Percentiles rank a stretch among this genome's conserved stretches.
Evolutionary conservation across 2,113 vertebrate species (phyloP).

Genomic region (Rallus limicola): DNA sequence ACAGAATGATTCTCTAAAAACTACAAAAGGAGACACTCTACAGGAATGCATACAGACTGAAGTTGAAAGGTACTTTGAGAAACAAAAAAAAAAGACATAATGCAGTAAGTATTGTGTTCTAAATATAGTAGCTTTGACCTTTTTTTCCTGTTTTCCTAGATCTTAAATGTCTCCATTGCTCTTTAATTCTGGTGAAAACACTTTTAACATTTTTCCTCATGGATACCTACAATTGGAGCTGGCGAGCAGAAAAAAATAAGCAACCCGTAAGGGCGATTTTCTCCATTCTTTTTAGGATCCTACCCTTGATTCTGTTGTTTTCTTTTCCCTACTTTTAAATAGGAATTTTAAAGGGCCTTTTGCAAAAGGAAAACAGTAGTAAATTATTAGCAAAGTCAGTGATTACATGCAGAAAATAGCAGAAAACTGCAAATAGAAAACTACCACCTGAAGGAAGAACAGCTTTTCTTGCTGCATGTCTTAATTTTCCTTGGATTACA

Average conservation of each 20-base stretch:
- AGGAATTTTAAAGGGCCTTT: not conserved
- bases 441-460: not conserved
- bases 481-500: not conserved
- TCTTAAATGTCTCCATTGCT: not conserved
- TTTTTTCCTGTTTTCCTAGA: not conserved
- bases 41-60: not conserved
- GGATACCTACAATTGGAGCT: not conserved
- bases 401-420: not conserved
- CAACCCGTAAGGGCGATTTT: not conserved
- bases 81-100: not conserved
- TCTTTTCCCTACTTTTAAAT: not conserved
- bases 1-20: not conserved
- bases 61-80: not conserved
- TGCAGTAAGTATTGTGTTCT: not conserved
- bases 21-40: not conserved
- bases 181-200: not conserved
- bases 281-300: not conserved
- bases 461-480: not conserved
- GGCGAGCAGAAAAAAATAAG: not conserved
- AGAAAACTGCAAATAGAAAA: not conserved
- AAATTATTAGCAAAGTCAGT: not conserved
- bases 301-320: not conserved
- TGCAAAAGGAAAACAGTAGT: not conserved
- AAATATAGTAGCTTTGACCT: not conserved
- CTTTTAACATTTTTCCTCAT: not conserved